Percentiles rank a stretch among this genome's conserved stretches.
Conservation (phyloP, 2,113 vertebrate species). For the Antennarius striatus region DNA sequence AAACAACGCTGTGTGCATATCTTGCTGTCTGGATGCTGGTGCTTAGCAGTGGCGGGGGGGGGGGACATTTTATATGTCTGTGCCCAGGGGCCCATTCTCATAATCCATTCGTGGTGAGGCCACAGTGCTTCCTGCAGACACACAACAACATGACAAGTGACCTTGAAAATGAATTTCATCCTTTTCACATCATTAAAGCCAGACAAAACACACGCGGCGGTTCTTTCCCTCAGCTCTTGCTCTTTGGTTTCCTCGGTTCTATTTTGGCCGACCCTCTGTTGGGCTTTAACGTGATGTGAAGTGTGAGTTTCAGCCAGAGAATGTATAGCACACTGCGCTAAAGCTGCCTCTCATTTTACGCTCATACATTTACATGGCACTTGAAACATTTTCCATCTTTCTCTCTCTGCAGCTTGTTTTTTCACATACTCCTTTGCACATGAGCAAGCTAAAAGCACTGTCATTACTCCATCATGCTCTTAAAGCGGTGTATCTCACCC, state of each 20-base stretch:
- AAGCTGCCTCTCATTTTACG: constrained; percentile 36
- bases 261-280: constrained; percentile 43
- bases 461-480: constrained; percentile 69
- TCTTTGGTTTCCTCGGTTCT: constrained; percentile 55
- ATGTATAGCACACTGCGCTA: constrained; percentile 3
- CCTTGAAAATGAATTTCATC: constrained; percentile 61
- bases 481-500: constrained; percentile 61
- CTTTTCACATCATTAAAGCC: constrained; percentile 39
- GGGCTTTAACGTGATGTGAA: constrained; percentile 66
- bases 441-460: constrained; percentile 68
- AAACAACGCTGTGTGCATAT: fast-evolving
- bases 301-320: constrained; percentile 47
- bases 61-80: not conserved
- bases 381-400: constrained; percentile 53
- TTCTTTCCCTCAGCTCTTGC: constrained; percentile 56
- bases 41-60: not conserved
- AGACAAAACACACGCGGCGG: constrained; percentile 48
- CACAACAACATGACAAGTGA: constrained; percentile 41
- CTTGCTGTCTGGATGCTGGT: not conserved
- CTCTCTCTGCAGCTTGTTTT: constrained; percentile 46
- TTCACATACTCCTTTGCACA: constrained; percentile 51
- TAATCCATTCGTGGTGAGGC: constrained; percentile 4
- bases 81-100: constrained; percentile 3
- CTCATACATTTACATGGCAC: constrained; percentile 60
- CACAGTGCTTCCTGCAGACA: constrained; percentile 14